Evolutionary conservation across 2,113 vertebrate genomes (phyloP).

Genomic region (Falcunculus frontatus): DNA sequence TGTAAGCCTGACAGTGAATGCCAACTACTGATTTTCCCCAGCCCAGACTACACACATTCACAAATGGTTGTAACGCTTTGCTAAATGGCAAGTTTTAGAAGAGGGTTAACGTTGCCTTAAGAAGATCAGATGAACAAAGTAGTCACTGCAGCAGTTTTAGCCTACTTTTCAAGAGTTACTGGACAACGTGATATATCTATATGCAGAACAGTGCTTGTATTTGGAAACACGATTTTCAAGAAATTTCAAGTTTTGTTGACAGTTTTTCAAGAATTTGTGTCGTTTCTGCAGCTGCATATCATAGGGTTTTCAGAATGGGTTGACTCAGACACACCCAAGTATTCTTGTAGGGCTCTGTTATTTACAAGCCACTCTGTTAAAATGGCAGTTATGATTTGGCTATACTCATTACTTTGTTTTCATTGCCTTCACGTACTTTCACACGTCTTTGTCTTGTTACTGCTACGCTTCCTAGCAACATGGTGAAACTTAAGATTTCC

Average conservation of each 20-base stretch:
- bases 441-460: background rate
- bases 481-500: background rate
- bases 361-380: background rate
- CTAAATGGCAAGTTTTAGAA: background rate
- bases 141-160: background rate
- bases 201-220: background rate
- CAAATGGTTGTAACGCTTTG: background rate
- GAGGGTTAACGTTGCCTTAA: background rate
- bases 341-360: background rate
- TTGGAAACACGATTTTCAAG: slow-evolving; percentile 7
- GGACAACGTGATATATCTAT: background rate
- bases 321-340: slow-evolving; percentile 17
- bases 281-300: slow-evolving; percentile 5
- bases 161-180: background rate
- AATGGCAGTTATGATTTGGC: background rate
- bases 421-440: background rate
- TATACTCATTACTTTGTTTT: background rate
- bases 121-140: background rate
- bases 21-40: background rate
- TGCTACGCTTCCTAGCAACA: background rate
- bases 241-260: background rate
- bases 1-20: background rate
- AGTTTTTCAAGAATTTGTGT: background rate
- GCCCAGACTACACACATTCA: background rate
- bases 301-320: background rate